Percentiles rank a stretch among this genome's conserved stretches.
Conservation (phyloP, 2,888 invertebrate species). For the Xylota sylvarum region DNA sequence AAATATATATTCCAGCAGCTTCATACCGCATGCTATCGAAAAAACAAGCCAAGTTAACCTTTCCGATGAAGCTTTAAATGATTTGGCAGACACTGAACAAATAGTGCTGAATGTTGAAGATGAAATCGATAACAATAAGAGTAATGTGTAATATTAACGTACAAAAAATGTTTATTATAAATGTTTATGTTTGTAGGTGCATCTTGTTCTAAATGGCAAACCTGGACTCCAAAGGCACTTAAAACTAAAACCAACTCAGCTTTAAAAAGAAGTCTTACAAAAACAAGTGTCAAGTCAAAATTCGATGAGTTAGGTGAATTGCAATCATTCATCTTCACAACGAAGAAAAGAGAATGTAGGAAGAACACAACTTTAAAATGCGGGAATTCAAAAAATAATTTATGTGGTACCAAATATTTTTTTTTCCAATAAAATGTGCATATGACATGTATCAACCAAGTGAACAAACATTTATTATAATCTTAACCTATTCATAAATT, state of each 20-base stretch:
- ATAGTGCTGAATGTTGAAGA: constrained; percentile 9
- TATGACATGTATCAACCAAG: neutral
- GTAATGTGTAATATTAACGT: constrained; percentile 21
- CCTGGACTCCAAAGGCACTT: constrained; percentile 1
- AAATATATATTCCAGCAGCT: neutral
- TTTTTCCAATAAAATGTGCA: neutral
- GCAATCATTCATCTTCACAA: constrained; percentile 14
- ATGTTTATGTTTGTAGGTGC: constrained; percentile 9
- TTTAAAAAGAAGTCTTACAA: neutral
- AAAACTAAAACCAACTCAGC: constrained; percentile 14
- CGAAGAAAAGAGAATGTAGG: constrained; percentile 2
- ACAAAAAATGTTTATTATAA: constrained; percentile 2
- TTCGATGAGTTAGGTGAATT: constrained; percentile 24
- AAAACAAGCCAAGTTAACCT: neutral
- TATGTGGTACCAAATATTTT: neutral
- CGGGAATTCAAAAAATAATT: constrained; percentile 5
- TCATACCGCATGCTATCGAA: constrained; percentile 1
- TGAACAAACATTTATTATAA: neutral
- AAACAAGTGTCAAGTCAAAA: constrained; percentile 14
- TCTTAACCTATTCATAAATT: constrained; percentile 1
- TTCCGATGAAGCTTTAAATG: neutral
- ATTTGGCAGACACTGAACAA: constrained; percentile 6
- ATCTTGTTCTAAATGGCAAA: constrained; percentile 9
- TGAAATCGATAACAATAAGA: constrained; percentile 2
- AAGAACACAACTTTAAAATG: constrained; percentile 4